phyloP scores from a whole-genome alignment of 1,140 invertebrate genomes.

The Saccostrea cuccullata region DNA sequence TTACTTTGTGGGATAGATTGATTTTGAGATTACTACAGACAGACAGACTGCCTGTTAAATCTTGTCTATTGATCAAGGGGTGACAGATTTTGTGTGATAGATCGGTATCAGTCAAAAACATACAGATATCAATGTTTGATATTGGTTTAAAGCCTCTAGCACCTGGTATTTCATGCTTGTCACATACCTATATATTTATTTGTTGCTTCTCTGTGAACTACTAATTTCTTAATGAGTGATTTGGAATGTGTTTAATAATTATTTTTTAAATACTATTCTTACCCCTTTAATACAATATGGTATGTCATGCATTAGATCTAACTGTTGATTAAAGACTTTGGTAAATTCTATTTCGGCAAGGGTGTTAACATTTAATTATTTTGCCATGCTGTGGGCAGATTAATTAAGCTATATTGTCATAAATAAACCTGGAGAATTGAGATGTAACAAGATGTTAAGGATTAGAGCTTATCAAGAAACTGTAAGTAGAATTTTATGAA shows the following conservation, averaged over 20 bases:
- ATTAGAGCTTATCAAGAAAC: not conserved
- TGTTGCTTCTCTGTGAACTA: not conserved
- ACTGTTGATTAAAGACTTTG: not conserved
- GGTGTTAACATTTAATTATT: too few species aligned
- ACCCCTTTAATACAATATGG: not conserved
- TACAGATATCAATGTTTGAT: not conserved
- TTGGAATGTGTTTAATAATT: not conserved
- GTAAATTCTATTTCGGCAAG: not conserved
- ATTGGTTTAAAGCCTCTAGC: not conserved
- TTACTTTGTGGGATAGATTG: too few species aligned
- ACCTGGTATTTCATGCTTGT: slow-evolving; percentile 21
- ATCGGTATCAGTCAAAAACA: not conserved
- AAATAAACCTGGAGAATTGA: not conserved
- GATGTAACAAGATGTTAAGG: not conserved
- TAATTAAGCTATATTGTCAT: too few species aligned
- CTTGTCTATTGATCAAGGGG: not conserved
- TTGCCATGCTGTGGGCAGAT: too few species aligned
- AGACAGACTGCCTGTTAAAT: not conserved
- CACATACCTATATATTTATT: not conserved
- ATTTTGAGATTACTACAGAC: not conserved
- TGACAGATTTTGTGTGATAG: not conserved
- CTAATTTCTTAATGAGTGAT: not conserved
- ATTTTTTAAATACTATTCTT: not conserved
- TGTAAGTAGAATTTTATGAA: not conserved
- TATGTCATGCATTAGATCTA: not conserved